These are phyloP conservation scores for Lepidurus couesii DNA, from an alignment of 1,140 invertebrate genomes.

Conservation along the genomic window DNA sequence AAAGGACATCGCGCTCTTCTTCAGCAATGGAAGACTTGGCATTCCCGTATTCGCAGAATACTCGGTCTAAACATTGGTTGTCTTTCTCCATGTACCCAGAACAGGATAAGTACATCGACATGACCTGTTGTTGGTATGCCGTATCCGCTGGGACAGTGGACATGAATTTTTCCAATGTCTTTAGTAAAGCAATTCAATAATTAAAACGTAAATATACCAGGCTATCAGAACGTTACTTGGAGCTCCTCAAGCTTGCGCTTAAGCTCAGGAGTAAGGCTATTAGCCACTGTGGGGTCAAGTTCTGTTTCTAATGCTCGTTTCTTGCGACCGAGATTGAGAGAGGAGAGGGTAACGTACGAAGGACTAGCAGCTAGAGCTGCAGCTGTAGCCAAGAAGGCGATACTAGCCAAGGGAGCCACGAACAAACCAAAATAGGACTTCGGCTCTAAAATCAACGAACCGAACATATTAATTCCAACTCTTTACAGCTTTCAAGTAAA, in stretches of 20 bases:
- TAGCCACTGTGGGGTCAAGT: constrained; percentile 28
- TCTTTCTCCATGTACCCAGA: constrained; percentile 40
- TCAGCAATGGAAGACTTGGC: constrained; percentile 43
- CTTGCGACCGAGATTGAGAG: constrained; percentile 24
- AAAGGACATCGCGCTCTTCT: constrained; percentile 39
- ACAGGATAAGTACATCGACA: constrained; percentile 43
- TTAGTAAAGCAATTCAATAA: constrained; percentile 12
- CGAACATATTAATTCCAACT: background rate
- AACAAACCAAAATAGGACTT: constrained; percentile 33
- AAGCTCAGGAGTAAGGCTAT: constrained; percentile 34
- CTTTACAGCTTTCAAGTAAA: background rate
- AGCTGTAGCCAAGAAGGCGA: constrained; percentile 34
- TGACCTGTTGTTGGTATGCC: constrained; percentile 39
- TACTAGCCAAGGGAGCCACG: constrained; percentile 36
- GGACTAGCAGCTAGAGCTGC: constrained; percentile 36
- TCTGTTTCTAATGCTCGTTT: constrained; percentile 29
- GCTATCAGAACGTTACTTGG: constrained; percentile 28
- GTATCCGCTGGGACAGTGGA: constrained; percentile 31
- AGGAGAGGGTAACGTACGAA: constrained; percentile 32
- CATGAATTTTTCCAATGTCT: constrained; percentile 35
- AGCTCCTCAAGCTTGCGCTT: constrained; percentile 36
- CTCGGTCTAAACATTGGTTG: constrained; percentile 42
- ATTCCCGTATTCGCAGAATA: constrained; percentile 46
- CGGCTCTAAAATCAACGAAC: background rate
- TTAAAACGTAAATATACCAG: background rate